Base-by-base conservation (phyloP, 1,140 invertebrate species). In the Coelopa frigida region DNA sequence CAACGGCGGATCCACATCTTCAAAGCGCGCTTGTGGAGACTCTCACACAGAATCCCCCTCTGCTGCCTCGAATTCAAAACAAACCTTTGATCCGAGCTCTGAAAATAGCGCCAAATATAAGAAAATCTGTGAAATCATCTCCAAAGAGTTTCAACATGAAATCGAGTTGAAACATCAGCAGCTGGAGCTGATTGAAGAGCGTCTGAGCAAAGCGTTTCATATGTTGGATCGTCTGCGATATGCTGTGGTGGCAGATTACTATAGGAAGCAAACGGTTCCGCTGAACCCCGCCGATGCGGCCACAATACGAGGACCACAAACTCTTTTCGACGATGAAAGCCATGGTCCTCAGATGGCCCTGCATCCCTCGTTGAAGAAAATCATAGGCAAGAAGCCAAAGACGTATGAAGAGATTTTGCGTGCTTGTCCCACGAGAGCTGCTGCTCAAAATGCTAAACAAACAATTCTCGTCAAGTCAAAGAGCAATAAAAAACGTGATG, bases 151-250 rank as follows among this genome's bases (percentile, higher is more conserved):
- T 56, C 58, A 71, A 39, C 41, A 49, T n/a, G 79, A 81, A 58
- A 72, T 80, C 20, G 58, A 61, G 3, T 17, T 55, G 2, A 79
- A 77, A 55, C 70, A 74, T 38, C 61, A 72, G 37, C 77, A 80
- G 61, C 55, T 79, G 17, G 40, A 70, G 7, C 55, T 75, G 47
- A 78, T 83, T 43, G 74, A 82, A 55, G 71, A 68, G 48, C 80
- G 75, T 49, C 72, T 85, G 54, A 70, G 74, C 48, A 70, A 78
- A 59, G 74, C 80, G 17, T 65, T 78, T 17, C 75, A 81, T 38
- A 69, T 81, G 26, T 68, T 92, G 10, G 84, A 90, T 55, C 72
- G 81, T 46, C 70, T 92, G 4, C 74, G 84, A 2, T 85, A 84
- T 55, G 74, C 76, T 5, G 72, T 85, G 22, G 76, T 85, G 12